Conservation (phyloP, 1,140 invertebrate genomes). For the Neodiprion fabricii region DNA sequence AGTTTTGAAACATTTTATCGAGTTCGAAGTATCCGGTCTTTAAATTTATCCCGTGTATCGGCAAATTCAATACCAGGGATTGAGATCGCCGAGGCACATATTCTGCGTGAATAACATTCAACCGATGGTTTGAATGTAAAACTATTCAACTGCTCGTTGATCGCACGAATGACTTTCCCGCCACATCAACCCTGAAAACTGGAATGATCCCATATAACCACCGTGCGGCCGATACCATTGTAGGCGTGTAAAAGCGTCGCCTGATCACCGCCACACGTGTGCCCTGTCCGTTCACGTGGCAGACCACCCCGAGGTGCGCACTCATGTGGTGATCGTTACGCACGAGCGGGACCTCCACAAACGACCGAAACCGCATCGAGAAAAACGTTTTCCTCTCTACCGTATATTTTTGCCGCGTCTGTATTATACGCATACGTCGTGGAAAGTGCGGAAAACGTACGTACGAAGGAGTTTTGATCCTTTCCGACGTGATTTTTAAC, state of each 20-base stretch:
- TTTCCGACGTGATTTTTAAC: no score
- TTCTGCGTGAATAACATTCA: not conserved
- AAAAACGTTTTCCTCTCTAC: not conserved
- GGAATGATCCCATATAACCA: not conserved
- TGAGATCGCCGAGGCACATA: not conserved
- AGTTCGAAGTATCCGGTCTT: not conserved
- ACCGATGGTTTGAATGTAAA: not conserved
- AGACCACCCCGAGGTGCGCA: constrained; percentile 4
- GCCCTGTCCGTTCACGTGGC: not conserved
- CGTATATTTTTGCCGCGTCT: no score
- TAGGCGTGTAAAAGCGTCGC: not conserved
- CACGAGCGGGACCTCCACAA: not conserved
- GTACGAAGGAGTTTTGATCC: no score
- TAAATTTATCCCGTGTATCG: not conserved
- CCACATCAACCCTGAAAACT: constrained; percentile 4
- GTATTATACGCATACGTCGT: no score
- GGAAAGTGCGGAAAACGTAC: no score
- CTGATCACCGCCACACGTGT: not conserved
- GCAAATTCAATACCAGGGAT: not conserved
- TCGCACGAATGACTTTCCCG: not conserved
- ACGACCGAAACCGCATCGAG: not conserved
- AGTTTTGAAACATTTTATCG: not conserved
- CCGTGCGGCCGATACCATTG: not conserved
- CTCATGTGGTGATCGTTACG: constrained; percentile 1
- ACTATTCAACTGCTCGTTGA: constrained; percentile 3